phyloP scores from a whole-genome alignment of 2,113 vertebrate species.

The Amia ocellicauda region DNA sequence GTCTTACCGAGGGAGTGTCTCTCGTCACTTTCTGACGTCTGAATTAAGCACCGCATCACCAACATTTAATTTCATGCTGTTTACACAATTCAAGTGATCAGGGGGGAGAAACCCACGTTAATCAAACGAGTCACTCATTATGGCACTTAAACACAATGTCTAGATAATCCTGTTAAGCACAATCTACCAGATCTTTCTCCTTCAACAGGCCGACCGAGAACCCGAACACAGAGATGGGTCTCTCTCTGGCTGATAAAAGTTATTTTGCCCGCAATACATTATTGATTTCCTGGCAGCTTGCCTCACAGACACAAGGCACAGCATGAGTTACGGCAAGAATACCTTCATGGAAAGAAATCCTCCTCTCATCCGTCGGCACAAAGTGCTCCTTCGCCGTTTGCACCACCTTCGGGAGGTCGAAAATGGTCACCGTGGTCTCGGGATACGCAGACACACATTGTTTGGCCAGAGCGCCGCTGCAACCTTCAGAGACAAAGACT shows the following conservation, averaged over 20 bases:
- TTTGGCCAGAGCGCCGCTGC: conserved; percentile 78
- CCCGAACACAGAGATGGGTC: too few relatives aligned
- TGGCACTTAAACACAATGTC: too few relatives aligned
- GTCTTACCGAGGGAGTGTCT: too few relatives aligned
- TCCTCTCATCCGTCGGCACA: conserved; percentile 41
- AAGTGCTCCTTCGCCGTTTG: conserved; percentile 60
- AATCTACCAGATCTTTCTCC: neutral
- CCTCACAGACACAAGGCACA: neutral
- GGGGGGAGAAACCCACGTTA: too few relatives aligned
- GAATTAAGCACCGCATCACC: neutral
- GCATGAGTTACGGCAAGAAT: conserved; percentile 1
- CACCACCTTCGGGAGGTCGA: conserved; percentile 77
- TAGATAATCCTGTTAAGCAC: too few relatives aligned
- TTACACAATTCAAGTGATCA: too few relatives aligned
- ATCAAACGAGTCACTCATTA: too few relatives aligned
- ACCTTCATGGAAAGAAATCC: conserved; percentile 74
- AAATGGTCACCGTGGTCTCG: conserved; percentile 67
- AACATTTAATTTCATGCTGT: too few relatives aligned
- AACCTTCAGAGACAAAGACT: conserved; percentile 58
- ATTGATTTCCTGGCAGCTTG: conserved; percentile 8
- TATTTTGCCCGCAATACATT: neutral
- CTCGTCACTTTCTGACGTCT: neutral
- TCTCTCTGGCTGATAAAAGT: too few relatives aligned
- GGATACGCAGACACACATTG: conserved; percentile 72
- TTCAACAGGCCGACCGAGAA: neutral